phyloP scores from a whole-genome alignment of 2,888 invertebrate species.

The Temnothorax ravouxi region DNA sequence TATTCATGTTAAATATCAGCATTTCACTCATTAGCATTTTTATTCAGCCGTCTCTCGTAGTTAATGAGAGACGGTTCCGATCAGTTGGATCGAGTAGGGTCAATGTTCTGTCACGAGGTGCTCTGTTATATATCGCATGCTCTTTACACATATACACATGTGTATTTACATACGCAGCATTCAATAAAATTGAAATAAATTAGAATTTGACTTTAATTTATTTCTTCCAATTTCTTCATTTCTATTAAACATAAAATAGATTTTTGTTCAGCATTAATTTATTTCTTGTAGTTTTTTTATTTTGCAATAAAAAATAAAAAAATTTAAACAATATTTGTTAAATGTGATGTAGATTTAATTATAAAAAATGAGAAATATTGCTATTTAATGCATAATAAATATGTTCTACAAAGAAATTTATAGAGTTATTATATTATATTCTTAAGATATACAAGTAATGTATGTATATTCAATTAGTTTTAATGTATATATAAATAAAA shows the following conservation, averaged over 20 bases:
- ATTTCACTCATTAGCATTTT: constrained; percentile 31
- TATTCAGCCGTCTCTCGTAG: constrained; percentile 49
- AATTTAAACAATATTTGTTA: neutral
- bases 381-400: neutral
- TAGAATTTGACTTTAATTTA: neutral
- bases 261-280: neutral
- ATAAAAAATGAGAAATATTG: neutral
- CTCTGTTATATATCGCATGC: constrained; percentile 48
- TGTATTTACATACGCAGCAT: neutral
- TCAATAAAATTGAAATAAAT: neutral
- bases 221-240: neutral
- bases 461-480: neutral
- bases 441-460: neutral
- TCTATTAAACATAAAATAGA: neutral
- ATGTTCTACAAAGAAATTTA: neutral
- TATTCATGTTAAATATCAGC: constrained; percentile 5
- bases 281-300: neutral
- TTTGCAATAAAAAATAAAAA: neutral
- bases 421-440: neutral
- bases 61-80: no score
- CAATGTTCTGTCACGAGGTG: constrained; percentile 68
- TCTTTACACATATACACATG: constrained; percentile 28
- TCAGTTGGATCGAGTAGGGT: constrained; percentile 60
- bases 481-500: neutral
- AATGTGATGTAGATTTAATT: neutral